Evolutionary conservation across 2,888 invertebrate genomes (phyloP).

Genomic region (Amblyteles armatorius): DNA sequence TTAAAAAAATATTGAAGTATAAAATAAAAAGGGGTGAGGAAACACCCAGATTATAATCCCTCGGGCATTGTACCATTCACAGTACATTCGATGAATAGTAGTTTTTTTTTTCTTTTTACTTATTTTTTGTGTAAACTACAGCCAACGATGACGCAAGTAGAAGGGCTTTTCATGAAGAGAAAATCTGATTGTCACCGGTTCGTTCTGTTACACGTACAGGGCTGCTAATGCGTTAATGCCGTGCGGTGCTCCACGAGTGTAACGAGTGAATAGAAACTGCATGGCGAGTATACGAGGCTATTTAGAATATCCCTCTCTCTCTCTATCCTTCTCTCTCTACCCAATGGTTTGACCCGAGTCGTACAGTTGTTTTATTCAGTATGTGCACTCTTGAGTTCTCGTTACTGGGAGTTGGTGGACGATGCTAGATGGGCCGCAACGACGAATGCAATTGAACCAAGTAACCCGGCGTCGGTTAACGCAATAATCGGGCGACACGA

Average conservation of each 20-base stretch:
- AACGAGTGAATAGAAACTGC: slow-evolving; percentile 59
- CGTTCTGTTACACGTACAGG: slow-evolving; percentile 45
- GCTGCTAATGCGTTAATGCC: slow-evolving; percentile 63
- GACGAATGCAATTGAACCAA: slow-evolving; percentile 68
- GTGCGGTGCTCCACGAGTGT: slow-evolving; percentile 53
- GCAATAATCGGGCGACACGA: slow-evolving; percentile 64
- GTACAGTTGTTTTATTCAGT: background rate
- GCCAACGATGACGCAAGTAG: background rate
- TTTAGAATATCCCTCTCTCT: background rate
- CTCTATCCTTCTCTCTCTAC: background rate
- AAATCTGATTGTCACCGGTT: slow-evolving; percentile 62
- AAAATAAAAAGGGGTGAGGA: slow-evolving; percentile 3
- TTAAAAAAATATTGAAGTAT: background rate
- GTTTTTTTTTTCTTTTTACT: too few species aligned
- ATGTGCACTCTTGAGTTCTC: slow-evolving; percentile 11
- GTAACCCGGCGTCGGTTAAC: slow-evolving; percentile 66
- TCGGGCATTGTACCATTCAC: slow-evolving; percentile 42
- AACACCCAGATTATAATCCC: slow-evolving; percentile 35
- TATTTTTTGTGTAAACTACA: background rate
- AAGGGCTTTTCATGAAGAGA: slow-evolving; percentile 60
- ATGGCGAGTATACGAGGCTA: slow-evolving; percentile 51
- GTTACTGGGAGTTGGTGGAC: slow-evolving; percentile 22
- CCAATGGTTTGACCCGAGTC: background rate
- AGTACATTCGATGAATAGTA: slow-evolving; percentile 44
- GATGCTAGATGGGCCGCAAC: slow-evolving; percentile 54